Conservation (phyloP, 1,140 invertebrate species). For the Ceratina calcarata region DNA sequence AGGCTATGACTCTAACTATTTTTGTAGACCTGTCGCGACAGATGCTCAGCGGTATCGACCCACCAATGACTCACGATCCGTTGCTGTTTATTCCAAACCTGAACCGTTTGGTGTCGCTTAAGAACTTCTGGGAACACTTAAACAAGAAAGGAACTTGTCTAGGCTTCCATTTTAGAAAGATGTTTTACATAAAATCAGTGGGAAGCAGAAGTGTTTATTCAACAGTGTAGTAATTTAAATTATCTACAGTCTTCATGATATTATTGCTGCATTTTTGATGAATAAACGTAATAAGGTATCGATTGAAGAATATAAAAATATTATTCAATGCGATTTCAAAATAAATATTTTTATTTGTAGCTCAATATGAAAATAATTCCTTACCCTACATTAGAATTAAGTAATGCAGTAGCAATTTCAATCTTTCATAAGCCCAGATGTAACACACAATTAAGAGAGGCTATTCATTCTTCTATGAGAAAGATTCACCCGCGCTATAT, state of each 20-base stretch:
- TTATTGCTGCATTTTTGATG: too few species aligned
- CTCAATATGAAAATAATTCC: too few species aligned
- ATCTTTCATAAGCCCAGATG: constrained; percentile 10
- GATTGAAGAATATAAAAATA: too few species aligned
- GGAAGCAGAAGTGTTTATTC: background rate
- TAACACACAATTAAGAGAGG: constrained; percentile 53
- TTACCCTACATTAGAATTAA: too few species aligned
- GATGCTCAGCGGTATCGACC: constrained; percentile 28
- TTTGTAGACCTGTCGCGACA: constrained; percentile 26
- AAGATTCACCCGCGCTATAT: constrained; percentile 55
- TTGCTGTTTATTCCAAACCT: background rate
- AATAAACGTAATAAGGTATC: too few species aligned
- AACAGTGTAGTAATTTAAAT: background rate
- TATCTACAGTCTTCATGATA: too few species aligned
- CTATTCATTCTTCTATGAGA: constrained; percentile 30
- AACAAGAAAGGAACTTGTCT: background rate
- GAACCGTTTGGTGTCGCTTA: background rate
- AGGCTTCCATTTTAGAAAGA: background rate
- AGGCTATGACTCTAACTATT: constrained; percentile 28
- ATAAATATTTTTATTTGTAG: too few species aligned
- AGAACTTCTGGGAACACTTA: constrained; percentile 33
- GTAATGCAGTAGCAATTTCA: too few species aligned
- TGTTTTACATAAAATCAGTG: constrained; percentile 17
- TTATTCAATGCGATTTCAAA: too few species aligned
- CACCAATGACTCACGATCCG: constrained; percentile 7